Evolutionary conservation across 2,888 invertebrate species (phyloP).

Genomic region (Pharmacophagus antenor): DNA sequence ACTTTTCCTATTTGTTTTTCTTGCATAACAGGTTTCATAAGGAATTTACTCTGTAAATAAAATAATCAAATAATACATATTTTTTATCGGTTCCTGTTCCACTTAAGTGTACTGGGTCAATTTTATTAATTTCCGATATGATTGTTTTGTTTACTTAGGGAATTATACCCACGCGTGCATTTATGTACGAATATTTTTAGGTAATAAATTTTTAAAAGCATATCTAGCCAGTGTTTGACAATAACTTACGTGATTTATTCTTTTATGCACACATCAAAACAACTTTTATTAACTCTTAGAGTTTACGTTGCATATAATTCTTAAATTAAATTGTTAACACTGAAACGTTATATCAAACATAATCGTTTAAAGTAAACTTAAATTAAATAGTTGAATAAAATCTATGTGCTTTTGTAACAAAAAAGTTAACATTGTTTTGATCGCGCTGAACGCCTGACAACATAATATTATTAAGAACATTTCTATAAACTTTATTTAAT

Average conservation of each 20-base stretch:
- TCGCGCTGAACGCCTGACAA: not conserved
- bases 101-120: too few relatives aligned
- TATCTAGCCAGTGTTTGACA: not conserved
- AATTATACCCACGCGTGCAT: not conserved
- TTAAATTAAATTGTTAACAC: not conserved
- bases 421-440: not conserved
- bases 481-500: not conserved
- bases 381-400: not conserved
- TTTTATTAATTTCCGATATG: too few relatives aligned
- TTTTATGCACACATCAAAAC: not conserved
- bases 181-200: not conserved
- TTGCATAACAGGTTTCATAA: too few relatives aligned
- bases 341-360: not conserved
- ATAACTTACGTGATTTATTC: not conserved
- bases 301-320: not conserved
- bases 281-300: not conserved
- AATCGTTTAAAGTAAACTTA: not conserved
- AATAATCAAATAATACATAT: too few relatives aligned
- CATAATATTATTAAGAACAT: not conserved
- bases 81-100: too few relatives aligned
- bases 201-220: not conserved
- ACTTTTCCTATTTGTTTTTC: too few relatives aligned
- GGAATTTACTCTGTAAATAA: too few relatives aligned
- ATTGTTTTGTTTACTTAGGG: not conserved
- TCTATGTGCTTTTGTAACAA: not conserved